phyloP scores from a whole-genome alignment of 2,113 vertebrate species.

The Excalfactoria chinensis region DNA sequence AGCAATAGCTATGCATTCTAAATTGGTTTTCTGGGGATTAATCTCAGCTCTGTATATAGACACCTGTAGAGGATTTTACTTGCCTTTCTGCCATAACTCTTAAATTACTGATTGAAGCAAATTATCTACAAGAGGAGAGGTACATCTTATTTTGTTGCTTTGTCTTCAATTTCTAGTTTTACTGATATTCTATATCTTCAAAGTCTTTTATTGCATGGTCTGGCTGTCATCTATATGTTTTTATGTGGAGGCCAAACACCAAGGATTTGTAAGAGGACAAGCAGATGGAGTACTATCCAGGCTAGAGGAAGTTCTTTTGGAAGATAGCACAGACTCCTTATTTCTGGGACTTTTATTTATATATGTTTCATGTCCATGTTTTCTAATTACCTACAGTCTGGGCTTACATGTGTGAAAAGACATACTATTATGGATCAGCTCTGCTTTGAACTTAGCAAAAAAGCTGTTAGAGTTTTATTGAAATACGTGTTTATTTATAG shows the following conservation, averaged over 20 bases:
- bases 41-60: neutral
- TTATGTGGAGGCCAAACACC: neutral
- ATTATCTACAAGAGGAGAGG: neutral
- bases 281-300: neutral
- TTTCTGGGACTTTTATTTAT: neutral
- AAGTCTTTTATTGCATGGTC: neutral
- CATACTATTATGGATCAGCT: neutral
- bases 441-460: neutral
- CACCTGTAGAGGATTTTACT: neutral
- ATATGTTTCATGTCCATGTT: neutral
- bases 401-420: neutral
- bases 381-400: neutral
- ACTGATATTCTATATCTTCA: neutral
- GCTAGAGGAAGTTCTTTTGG: neutral
- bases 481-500: neutral
- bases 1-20: neutral
- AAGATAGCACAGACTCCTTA: neutral
- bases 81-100: neutral
- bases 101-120: neutral
- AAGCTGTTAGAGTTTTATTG: neutral
- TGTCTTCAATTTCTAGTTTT: neutral
- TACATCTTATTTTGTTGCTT: neutral
- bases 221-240: neutral
- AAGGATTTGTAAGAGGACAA: fast-evolving
- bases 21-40: neutral